Base-by-base conservation (phyloP, 2,797 vertebrate genomes). In the Decapterus maruadsi region DNA sequence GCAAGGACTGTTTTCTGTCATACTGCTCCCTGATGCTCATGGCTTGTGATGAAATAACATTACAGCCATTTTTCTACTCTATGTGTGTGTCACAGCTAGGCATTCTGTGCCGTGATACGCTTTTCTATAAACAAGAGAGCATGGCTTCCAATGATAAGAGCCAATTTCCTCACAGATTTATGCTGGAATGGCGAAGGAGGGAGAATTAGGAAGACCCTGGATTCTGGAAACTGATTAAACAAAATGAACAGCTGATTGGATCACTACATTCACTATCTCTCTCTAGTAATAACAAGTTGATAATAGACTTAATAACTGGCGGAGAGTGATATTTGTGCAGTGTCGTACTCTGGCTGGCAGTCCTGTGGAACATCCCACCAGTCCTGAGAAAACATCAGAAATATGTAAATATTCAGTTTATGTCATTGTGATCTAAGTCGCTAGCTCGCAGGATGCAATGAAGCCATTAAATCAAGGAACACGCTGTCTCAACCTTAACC, bases 391-490 rank as follows among this genome's bases (percentile, higher is more conserved):
- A 76, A 87, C 38, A 63, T 56, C 16, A 26, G 12, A 70, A 70
- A 68, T 72, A 57, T 76, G 87, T 83, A 86, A 83, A 89, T 85
- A 79, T 82, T 87, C 76, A 53, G 50, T 73, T 72, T 60, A 59
- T 82, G 57, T 69, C 68, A 51, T 72, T 78, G 68, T 46, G 63
- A 84, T 80, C 67, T 8, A 4, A 51, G 72, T 72, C 81, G 76
- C 36, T 72, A 42, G 56, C 74, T 65, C 43, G n/a, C 46, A 68
- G 77, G 54, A 71, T 82, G 72, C 85, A 90, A 89, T 87, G 80
- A 81, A 86, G 82, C 77, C 80, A 89, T 93, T 93, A 93, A 90
- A 92, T 82, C 75, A 61, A 81, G 45, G 76, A 84, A 82, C 65
- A 54, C 76, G 84, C 84, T 73, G 72, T 82, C 79, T 87, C 83